Evolutionary conservation across 1,140 invertebrate genomes (phyloP), one percentile per base, ranked within the genome.

Genomic region (Drosophila ironensis): DNA sequence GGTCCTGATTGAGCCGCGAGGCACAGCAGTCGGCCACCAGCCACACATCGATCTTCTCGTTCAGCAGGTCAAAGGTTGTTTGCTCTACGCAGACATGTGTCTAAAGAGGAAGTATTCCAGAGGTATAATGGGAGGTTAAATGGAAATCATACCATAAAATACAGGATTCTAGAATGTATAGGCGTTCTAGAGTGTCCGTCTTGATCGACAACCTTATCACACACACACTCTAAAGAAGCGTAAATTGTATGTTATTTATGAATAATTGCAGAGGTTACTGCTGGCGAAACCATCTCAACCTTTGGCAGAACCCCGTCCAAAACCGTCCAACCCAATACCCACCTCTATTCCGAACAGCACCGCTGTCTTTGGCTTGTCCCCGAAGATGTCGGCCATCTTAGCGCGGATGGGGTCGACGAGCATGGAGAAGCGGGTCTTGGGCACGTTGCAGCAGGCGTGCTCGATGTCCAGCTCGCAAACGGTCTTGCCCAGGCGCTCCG

Each of bases 371-470:
- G 93, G 90, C 45, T 91, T 90, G 12, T 91, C 90, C 1, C 91
- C 91, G 22, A 92, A 91, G 46, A 93, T 47, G 6, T 60, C 88
- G 27, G 88, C 90, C 60, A 92, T 92, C 22, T 93, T 50, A 8
- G 92, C 76, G n/a, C 92, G 89, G 33, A 93, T 90, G 16, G 97
- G 92, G 76, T 95, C 94, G 37, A 94, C 93, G 22, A 93, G 90
- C 97, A 98, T 98, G 28, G 95, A 96, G 87, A 98, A 98, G 69
- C 92, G 92, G 1, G 95, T 96, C 90, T 98, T 98, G 14, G 93
- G 90, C 76, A 94, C 94, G 2, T 93, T 92, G 17, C 92, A 89
- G 8, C 91, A 90, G 22, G 93, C 94, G 68, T 92, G 90, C n/a
- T 90, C 88, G 3, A 96, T 91, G 61, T 96, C 93, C 25, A 98